Conservation (phyloP, 2,797 vertebrate genomes). For the Babyrousa celebensis region DNA sequence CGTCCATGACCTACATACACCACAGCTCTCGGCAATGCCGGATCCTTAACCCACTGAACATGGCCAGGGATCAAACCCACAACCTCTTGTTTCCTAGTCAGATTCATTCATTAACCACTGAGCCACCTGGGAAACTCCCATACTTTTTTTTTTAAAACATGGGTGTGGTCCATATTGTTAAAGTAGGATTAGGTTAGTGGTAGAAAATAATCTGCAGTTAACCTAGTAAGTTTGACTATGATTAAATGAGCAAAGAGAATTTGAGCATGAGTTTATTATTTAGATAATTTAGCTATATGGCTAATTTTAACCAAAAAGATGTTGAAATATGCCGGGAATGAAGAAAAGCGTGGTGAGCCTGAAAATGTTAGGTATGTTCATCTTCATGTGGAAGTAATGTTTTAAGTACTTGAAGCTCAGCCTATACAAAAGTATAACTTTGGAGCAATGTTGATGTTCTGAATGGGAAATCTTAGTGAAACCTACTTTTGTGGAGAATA, state of each 20-base stretch:
- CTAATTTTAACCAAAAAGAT: not conserved
- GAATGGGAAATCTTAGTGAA: slow-evolving; percentile 61
- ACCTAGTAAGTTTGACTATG: not conserved
- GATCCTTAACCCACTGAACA: no score
- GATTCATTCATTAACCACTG: no score
- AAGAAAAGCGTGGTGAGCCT: not conserved
- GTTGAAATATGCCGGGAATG: not conserved
- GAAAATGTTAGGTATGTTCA: not conserved
- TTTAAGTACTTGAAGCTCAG: not conserved
- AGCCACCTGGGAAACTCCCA: no score
- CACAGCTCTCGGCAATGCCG: no score
- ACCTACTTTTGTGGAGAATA: not conserved
- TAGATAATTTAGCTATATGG: not conserved
- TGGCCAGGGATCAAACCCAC: no score
- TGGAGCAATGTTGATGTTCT: not conserved
- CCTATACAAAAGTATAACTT: not conserved
- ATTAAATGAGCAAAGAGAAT: not conserved
- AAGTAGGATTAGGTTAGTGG: not conserved
- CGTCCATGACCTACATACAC: no score
- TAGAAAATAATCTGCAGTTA: not conserved
- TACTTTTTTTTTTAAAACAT: not conserved
- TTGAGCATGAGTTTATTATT: not conserved
- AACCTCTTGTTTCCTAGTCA: no score
- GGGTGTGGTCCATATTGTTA: not conserved
- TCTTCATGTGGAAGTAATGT: not conserved